Evolutionary conservation across 2,113 vertebrate species (phyloP).

Genomic region (Nematolebias whitei): DNA sequence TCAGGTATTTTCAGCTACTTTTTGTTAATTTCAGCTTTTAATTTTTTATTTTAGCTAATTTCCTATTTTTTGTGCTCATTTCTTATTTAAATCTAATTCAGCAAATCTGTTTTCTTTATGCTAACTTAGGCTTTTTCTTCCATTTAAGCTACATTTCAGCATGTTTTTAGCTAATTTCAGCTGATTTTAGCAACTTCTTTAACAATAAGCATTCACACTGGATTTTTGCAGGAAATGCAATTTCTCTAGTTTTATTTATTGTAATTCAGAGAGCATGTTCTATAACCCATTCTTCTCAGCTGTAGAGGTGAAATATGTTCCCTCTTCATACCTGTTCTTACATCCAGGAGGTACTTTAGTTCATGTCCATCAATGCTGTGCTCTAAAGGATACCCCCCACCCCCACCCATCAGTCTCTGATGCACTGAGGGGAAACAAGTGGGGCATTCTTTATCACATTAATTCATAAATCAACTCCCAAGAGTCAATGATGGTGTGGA

Average conservation of each 20-base stretch:
- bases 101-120: no score
- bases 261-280: neutral
- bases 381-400: conserved; percentile 16
- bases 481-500: neutral
- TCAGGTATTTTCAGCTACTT: no score
- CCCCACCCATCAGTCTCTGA: conserved; percentile 50
- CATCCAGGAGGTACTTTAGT: conserved; percentile 31
- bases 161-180: no score
- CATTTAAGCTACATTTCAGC: no score
- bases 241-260: conserved; percentile 1
- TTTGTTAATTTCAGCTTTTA: no score
- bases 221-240: no score
- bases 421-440: conserved; percentile 38
- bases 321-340: conserved; percentile 48
- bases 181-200: no score
- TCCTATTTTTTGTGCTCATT: no score
- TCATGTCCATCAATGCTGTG: conserved; percentile 57
- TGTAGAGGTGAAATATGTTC: conserved; percentile 22
- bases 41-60: no score
- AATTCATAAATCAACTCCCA: conserved; percentile 29
- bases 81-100: no score
- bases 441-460: conserved; percentile 37
- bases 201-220: no score
- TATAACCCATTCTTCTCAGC: conserved; percentile 4
- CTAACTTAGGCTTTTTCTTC: no score